Conservation (phyloP, 2,797 vertebrate species). For the Pampus argenteus region DNA sequence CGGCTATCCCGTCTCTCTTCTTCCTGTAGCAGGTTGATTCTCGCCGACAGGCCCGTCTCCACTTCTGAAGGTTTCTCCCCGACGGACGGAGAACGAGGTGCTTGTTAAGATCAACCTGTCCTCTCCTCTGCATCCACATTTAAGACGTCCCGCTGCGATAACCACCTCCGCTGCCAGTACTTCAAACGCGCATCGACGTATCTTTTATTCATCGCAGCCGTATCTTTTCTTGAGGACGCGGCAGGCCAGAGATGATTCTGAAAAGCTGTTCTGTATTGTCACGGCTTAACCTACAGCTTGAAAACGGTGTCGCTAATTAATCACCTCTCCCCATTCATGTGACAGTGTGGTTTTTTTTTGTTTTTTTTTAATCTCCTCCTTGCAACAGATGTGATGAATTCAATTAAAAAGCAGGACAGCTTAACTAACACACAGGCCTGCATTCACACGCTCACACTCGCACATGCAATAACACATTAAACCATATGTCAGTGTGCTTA, state of each 20-base stretch:
- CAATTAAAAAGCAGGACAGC: constrained; percentile 72
- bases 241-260: constrained; percentile 60
- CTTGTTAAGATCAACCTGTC: constrained; percentile 62
- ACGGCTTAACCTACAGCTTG: constrained; percentile 80
- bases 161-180: constrained; percentile 39
- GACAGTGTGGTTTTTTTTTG: constrained; percentile 22
- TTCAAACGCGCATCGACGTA: constrained; percentile 46
- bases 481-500: constrained; percentile 19
- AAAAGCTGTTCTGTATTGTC: constrained; percentile 81
- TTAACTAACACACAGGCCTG: constrained; percentile 56
- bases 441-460: constrained; percentile 30
- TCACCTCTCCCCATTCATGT: constrained; percentile 69
- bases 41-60: constrained; percentile 62
- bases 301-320: constrained; percentile 77
- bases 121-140: constrained; percentile 36
- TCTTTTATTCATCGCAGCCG: constrained; percentile 79
- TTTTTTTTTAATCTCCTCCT: constrained; percentile 54
- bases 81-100: constrained; percentile 31
- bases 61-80: constrained; percentile 50
- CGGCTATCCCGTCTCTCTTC: constrained; percentile 29
- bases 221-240: constrained; percentile 31
- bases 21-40: constrained; percentile 58
- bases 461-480: constrained; percentile 32
- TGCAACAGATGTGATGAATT: constrained; percentile 79
- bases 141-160: constrained; percentile 53